phyloP scores from a whole-genome alignment of 2,797 vertebrate species.

The Pseudomugil gertrudae region DNA sequence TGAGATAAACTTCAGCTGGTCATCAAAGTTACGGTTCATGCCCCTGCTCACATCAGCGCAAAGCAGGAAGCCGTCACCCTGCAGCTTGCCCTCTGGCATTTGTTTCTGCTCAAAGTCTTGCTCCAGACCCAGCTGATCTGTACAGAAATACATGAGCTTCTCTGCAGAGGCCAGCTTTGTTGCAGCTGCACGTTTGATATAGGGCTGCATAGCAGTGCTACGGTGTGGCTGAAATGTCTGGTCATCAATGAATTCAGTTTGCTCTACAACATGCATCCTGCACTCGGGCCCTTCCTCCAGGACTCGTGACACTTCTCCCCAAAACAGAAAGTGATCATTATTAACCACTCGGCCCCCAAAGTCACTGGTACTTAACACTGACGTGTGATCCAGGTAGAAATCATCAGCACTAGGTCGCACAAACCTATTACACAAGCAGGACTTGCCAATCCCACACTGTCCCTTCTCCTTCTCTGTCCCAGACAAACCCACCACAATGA shows the following conservation, averaged over 20 bases:
- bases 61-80: constrained; percentile 93
- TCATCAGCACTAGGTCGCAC: constrained; percentile 94
- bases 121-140: constrained; percentile 95
- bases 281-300: constrained; percentile 94
- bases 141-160: constrained; percentile 99
- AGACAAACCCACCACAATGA: constrained; percentile 96
- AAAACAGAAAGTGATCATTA: constrained; percentile 98
- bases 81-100: constrained; percentile 98
- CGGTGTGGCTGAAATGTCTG: constrained; percentile 98
- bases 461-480: constrained; percentile 99
- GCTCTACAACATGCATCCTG: constrained; percentile 93
- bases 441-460: constrained; percentile 95
- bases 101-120: constrained; percentile 99
- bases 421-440: constrained; percentile 95
- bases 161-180: constrained; percentile 96
- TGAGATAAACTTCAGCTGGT: constrained; percentile 95
- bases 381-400: constrained; percentile 97
- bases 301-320: constrained; percentile 90
- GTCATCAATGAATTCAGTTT: constrained; percentile 98
- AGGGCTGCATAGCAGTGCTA: constrained; percentile 97
- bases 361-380: constrained; percentile 98
- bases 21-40: constrained; percentile 99
- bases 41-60: constrained; percentile 95
- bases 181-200: constrained; percentile 93
- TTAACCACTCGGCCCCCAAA: constrained; percentile 98